Conservation (phyloP, 2,888 invertebrate genomes). For the Omphaloscelis lunosa region DNA sequence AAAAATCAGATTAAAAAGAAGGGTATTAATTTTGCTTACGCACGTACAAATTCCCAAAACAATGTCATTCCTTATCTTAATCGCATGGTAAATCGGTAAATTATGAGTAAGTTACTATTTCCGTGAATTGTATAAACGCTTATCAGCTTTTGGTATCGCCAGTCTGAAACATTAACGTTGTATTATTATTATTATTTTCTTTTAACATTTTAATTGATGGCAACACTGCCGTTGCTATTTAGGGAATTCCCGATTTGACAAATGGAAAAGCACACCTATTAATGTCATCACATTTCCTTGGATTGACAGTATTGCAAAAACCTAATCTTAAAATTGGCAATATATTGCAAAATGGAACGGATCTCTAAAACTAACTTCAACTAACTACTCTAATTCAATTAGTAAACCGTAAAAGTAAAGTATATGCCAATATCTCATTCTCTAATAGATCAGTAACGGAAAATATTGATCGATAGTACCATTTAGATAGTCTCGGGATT, state of each 20-base stretch:
- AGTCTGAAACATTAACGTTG: background rate
- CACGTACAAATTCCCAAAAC: constrained; percentile 28
- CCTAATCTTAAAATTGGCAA: background rate
- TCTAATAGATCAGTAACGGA: constrained; percentile 51
- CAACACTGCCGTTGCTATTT: constrained; percentile 3
- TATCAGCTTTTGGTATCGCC: constrained; percentile 12
- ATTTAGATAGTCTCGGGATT: constrained; percentile 32
- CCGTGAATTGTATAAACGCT: constrained; percentile 15
- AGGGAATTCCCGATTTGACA: background rate
- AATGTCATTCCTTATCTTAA: constrained; percentile 29
- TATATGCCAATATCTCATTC: constrained; percentile 23
- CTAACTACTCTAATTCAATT: constrained; percentile 47
- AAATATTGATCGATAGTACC: constrained; percentile 20
- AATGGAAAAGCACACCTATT: background rate
- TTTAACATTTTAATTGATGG: background rate
- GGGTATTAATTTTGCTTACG: constrained; percentile 10
- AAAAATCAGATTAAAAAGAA: background rate
- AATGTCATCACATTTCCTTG: constrained; percentile 5
- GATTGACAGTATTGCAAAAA: background rate
- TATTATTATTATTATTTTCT: background rate
- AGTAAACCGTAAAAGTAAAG: constrained; percentile 28
- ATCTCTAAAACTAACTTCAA: background rate
- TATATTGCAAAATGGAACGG: background rate
- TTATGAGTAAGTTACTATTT: constrained; percentile 31
- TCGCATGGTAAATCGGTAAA: constrained; percentile 5